Evolutionary conservation across 2,797 vertebrate species (phyloP), one percentile per base, ranked within the genome.

Genomic region (Aythya fuligula): DNA sequence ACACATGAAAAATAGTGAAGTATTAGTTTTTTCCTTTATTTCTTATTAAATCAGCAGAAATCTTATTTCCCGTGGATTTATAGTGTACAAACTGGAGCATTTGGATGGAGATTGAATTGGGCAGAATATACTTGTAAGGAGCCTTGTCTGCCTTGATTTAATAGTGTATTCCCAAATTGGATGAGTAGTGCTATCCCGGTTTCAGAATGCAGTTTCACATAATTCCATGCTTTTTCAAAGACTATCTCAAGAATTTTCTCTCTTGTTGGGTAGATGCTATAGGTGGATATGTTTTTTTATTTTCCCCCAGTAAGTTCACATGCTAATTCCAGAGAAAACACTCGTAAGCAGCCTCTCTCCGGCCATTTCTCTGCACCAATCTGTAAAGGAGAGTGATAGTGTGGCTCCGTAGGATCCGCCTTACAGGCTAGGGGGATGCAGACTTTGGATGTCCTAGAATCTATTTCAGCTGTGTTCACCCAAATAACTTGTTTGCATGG

Each of bases 301-400:
- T 16, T 15, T 12, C 4, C 7, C 5, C 17, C 6, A 0, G 28
- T 34, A 69, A 32, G 22, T 36, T 57, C 43, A 57, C 56, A 6
- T 88, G 83, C 13, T 67, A 56, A 56, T 83, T 88, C 12, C n/a
- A 5, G 6, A 54, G 56, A 69, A 58, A n/a, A 76, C 30, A 13
- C 13, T 14, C 36, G 6, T 1, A n/a, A 17, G 34, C 34, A 49
- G 80, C 19, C 54, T 72, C 19, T 80, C 6, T 41, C 58, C 13
- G 2, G 47, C 21, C 43, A 25, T 80, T 54, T 58, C 34, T 75
- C 8, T 41, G 64, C 19, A 18, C 19, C 36, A 11, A 21, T 32
- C 32, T 56, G 2, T 56, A 72, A 18, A 21, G n/a, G 19, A 8
- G 47, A 30, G 41, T 41, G 13, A 1, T 9, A 8, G 36, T 36